Percentiles rank a stretch among this genome's conserved stretches.
Evolutionary conservation across 2,888 invertebrate species (phyloP).

Genomic region (Agrochola litura): DNA sequence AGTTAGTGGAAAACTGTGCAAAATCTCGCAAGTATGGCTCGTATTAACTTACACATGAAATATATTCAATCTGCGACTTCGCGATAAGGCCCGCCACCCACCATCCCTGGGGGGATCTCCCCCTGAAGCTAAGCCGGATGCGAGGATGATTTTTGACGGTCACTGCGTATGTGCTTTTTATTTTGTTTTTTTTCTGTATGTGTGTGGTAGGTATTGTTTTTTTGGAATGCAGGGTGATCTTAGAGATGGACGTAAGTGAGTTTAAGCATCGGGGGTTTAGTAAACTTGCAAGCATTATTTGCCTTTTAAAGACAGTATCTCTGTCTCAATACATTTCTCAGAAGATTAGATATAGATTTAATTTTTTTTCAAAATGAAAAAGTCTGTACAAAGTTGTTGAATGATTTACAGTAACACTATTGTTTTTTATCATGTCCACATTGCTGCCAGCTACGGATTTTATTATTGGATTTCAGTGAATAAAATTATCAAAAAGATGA

Average conservation of each 20-base stretch:
- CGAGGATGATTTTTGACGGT: slow-evolving; percentile 81
- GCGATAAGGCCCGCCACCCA: slow-evolving; percentile 89
- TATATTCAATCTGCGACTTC: slow-evolving; percentile 93
- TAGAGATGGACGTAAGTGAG: neutral
- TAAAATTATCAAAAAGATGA: neutral
- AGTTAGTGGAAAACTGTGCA: slow-evolving; percentile 67
- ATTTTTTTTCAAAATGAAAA: too few relatives aligned
- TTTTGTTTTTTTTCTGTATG: slow-evolving; percentile 49
- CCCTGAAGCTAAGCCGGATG: slow-evolving; percentile 78
- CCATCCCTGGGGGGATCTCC: slow-evolving; percentile 57
- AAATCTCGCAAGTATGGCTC: slow-evolving; percentile 75
- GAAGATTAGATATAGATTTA: neutral
- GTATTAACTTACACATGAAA: slow-evolving; percentile 91
- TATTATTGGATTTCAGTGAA: neutral
- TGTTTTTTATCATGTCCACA: too few relatives aligned
- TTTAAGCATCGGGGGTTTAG: neutral
- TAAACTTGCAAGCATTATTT: neutral
- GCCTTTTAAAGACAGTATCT: too few relatives aligned
- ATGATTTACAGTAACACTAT: neutral
- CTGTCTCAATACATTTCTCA: neutral
- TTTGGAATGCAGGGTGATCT: neutral
- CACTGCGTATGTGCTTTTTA: slow-evolving; percentile 75
- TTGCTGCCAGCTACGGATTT: neutral
- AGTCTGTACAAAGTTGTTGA: too few relatives aligned
- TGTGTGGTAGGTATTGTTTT: neutral